Base-by-base conservation (phyloP, 2,797 vertebrate species). In the Myotis daubentonii region DNA sequence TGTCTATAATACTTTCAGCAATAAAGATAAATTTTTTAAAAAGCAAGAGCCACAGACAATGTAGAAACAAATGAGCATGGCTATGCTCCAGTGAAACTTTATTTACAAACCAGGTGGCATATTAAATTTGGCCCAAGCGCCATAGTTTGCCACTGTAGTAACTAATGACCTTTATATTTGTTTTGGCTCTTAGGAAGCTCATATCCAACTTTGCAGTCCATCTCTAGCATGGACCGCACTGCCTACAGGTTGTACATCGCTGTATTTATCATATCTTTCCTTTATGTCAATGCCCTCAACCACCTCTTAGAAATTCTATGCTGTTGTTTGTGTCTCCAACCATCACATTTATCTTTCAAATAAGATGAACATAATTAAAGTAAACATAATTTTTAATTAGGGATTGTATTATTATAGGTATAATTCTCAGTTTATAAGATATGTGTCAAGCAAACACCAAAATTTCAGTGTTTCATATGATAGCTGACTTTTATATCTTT, bases 301-400 rank as follows among this genome's bases (percentile, higher is more conserved):
- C 15, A 49, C 60, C 28, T 93, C 76, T 38, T 23, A 65, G 25
- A 55, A 36, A 30, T 51, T 76, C 13, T 38, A 8, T 70, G 44
- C 5, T 78, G 33, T 47, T 75, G 11, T 38, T 80, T 89, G n/a
- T 38, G 22, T 89, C 38, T 87, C 36, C 60, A 75, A 36, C 8
- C 49, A 93, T 74, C 36, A 81, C 44, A 28, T 90, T 92, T 19
- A 25, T 41, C 89, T 94, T 84, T 78, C 3, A 92, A 68, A 62
- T 82, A 72, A 78, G 13, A 44, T 51, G 47, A 60, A 76, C 49
- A 22, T 30, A 66, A 57, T 62, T 93, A 36, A 68, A 70, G 68
- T 81, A 53, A 76, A 36, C 11, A 51, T 44, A 30, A 25, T 57
- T 57, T 57, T 91, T 70, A 60, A 65, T 51, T 68, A 49, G 53